Conservation (phyloP, 2,888 invertebrate genomes). For the Monoplex corrugatus region DNA sequence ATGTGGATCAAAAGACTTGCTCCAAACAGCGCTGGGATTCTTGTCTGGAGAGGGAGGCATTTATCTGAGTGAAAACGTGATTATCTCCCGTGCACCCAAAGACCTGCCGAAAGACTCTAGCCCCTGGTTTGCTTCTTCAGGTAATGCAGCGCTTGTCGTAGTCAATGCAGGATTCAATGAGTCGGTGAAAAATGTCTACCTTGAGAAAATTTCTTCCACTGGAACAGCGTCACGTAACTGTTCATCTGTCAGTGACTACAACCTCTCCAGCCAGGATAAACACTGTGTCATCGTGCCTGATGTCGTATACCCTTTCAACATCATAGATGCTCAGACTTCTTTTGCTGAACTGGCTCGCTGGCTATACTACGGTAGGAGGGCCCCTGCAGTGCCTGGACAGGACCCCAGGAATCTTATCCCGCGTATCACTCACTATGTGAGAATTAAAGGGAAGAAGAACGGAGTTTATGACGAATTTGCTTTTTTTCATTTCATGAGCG, state of each 20-base stretch:
- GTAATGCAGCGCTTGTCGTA: too few species aligned
- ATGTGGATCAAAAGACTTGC: slow-evolving; percentile 13
- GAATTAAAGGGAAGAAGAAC: neutral
- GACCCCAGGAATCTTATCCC: neutral
- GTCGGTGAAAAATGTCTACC: too few species aligned
- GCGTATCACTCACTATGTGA: neutral
- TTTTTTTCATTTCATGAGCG: slow-evolving; percentile 46
- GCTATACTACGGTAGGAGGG: slow-evolving; percentile 14
- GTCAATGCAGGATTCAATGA: too few species aligned
- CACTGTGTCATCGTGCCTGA: neutral
- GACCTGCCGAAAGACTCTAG: too few species aligned
- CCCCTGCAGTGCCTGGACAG: neutral
- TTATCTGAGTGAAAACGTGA: slow-evolving; percentile 4
- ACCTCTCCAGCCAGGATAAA: too few species aligned
- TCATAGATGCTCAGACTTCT: slow-evolving; percentile 16
- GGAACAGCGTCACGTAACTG: too few species aligned
- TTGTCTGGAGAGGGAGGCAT: slow-evolving; percentile 36
- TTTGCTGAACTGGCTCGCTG: slow-evolving; percentile 27
- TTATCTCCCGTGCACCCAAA: slow-evolving; percentile 15
- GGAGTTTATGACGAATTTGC: neutral
- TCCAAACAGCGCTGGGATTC: neutral
- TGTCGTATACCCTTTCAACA: slow-evolving; percentile 33
- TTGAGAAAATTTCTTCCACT: too few species aligned
- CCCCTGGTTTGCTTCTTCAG: too few species aligned
- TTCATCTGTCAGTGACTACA: too few species aligned